phyloP scores from a whole-genome alignment of 2,797 vertebrate genomes.

The Astyanax mexicanus region DNA sequence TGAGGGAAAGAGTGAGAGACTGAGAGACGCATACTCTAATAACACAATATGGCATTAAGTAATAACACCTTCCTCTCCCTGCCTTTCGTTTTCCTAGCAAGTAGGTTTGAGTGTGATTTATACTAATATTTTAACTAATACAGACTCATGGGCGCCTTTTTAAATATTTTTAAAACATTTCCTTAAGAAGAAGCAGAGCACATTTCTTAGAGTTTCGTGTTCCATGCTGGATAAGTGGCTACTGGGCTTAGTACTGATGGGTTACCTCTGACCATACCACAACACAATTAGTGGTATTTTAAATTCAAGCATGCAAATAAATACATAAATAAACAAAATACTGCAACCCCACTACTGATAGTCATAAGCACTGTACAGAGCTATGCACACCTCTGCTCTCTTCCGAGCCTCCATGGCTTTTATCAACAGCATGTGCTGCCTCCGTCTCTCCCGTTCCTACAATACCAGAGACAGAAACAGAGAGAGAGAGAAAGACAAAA shows the following conservation, averaged over 20 bases:
- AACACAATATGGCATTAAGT: not conserved
- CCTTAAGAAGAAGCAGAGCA: no score
- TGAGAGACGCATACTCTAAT: not conserved
- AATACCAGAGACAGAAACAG: constrained; percentile 63
- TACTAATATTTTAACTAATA: not conserved
- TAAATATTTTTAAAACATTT: no score
- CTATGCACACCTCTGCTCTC: constrained; percentile 88
- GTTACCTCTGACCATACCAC: no score
- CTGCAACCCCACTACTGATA: not conserved
- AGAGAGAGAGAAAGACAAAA: constrained; percentile 9
- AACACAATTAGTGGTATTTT: no score
- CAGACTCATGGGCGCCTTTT: not conserved
- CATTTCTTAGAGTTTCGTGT: no score
- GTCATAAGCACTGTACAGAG: not conserved
- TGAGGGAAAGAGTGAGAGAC: not conserved
- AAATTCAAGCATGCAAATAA: no score
- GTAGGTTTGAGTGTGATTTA: not conserved
- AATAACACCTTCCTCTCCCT: not conserved
- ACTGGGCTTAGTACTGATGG: no score
- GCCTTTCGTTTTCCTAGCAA: not conserved
- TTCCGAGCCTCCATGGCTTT: constrained; percentile 95
- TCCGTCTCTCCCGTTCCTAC: constrained; percentile 91
- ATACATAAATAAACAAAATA: no score
- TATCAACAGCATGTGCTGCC: constrained; percentile 95
- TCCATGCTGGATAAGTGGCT: no score